Percentiles rank a stretch among this genome's conserved stretches.
phyloP scores from a whole-genome alignment of 2,113 vertebrate species.

The Illadopsis cleaveri region DNA sequence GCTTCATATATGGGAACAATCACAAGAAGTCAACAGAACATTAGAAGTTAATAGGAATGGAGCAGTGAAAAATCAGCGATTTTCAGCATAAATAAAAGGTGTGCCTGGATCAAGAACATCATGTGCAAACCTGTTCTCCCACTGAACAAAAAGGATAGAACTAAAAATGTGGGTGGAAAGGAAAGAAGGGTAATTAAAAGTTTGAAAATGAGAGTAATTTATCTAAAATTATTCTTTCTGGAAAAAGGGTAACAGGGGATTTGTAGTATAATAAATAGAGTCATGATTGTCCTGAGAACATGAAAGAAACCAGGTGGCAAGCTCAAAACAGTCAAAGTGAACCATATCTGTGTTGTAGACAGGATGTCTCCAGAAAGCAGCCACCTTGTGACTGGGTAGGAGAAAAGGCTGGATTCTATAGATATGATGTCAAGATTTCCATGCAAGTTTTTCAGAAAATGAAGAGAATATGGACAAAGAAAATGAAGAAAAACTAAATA shows the following conservation, averaged over 20 bases:
- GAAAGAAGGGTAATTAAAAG: background rate
- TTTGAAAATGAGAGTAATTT: background rate
- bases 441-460: background rate
- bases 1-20: background rate
- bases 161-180: background rate
- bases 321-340: background rate
- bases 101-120: background rate
- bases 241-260: background rate
- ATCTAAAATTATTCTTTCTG: background rate
- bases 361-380: background rate
- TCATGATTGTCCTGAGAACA: background rate
- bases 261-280: background rate
- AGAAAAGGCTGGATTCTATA: background rate
- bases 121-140: slow-evolving; percentile 19
- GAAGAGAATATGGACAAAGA: background rate
- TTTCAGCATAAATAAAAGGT: background rate
- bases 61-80: background rate
- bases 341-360: background rate
- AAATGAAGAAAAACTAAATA: background rate
- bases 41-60: background rate
- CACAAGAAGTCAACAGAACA: background rate
- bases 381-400: background rate
- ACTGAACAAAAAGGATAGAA: background rate
- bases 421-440: background rate
- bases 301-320: background rate